These are phyloP conservation scores for Sinella curviseta DNA, from an alignment of 1,140 invertebrate genomes.

Conservation along the genomic window DNA sequence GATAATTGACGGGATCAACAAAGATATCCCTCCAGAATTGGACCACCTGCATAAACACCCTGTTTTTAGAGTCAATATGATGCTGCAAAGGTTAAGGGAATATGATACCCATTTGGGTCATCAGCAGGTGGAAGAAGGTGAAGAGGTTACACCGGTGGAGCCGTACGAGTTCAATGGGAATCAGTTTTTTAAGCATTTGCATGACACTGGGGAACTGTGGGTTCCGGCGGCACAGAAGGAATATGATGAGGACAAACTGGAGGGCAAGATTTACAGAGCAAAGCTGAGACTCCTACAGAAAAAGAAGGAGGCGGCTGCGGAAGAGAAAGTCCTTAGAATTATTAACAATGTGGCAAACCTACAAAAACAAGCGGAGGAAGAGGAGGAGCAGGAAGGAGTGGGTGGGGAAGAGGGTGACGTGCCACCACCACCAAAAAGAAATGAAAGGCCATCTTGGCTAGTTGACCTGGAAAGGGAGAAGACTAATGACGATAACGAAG, in stretches of 20 bases:
- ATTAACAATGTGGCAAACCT: not conserved
- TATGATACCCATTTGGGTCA: not conserved
- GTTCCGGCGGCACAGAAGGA: slow-evolving; percentile 1
- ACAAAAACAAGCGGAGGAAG: not conserved
- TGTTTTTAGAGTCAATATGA: not conserved
- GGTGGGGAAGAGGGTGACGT: not conserved
- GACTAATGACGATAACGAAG: not conserved
- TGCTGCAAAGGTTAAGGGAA: not conserved
- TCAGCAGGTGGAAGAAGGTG: not conserved
- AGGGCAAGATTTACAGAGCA: not conserved
- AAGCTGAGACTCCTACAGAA: slow-evolving; percentile 13
- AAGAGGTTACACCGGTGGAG: slow-evolving; percentile 23
- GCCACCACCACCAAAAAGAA: not conserved
- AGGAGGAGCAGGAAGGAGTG: not conserved
- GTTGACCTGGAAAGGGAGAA: not conserved
- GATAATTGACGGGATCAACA: not conserved
- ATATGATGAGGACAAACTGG: not conserved
- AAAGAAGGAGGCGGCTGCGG: not conserved
- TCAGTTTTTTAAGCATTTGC: slow-evolving; percentile 19
- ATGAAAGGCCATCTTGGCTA: not conserved
- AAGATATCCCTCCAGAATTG: slow-evolving; percentile 14
- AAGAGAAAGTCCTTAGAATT: not conserved
- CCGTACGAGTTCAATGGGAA: slow-evolving; percentile 25
- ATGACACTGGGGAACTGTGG: not conserved
- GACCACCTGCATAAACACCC: not conserved